Base-by-base conservation (phyloP, 37 sponge, comb jelly and placozoan genomes). In the Diacarnus erythraeanus region DNA sequence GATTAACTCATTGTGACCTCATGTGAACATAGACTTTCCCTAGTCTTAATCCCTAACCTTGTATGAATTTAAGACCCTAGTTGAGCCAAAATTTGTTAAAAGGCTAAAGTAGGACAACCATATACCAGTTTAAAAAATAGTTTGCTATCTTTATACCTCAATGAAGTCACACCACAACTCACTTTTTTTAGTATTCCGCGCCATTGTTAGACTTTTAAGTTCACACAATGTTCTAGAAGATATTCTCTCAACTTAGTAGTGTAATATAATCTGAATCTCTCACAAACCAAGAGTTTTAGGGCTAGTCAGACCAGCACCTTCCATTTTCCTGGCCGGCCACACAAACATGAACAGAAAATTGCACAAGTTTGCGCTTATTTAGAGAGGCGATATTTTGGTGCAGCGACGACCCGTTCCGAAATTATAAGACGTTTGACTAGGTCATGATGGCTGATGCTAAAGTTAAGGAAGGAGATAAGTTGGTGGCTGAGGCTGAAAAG, bases 401-500 rank as follows among this genome's bases (percentile, higher is more conserved):
- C 51, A 6, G 51, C 6, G 51, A 12, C 51, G 51, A 47, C 51
- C 6, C 51, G 12, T 47, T 15, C 57, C 18, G 8, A 23, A 43
- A 23, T 61, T 61, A 27, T 27, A 29, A 61, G n/a, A n/a, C n/a
- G n/a, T n/a, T n/a, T n/a, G n/a, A n/a, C n/a, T n/a, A n/a, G n/a
- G n/a, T 47, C 6, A 47, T 47, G 51, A 78, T 26, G n/a, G 59
- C 17, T 69, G 27, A 43, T 31, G 37, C 77, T 20, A 93, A 93
- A 64, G 42, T 93, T 29, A 68, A 73, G 5, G 88, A 87, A 70
- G 91, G 87, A 35, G 88, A 89, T 41, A 81, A 80, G 44, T 71
- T 68, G 3, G 54, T 87, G 36, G 79, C 76, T 20, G 94, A 89
- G 54, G 91, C 84, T 0, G 71, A 87, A 59, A 90, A 90, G 76